phyloP scores from a whole-genome alignment of 2,888 invertebrate genomes.

The Elmis aenea region DNA sequence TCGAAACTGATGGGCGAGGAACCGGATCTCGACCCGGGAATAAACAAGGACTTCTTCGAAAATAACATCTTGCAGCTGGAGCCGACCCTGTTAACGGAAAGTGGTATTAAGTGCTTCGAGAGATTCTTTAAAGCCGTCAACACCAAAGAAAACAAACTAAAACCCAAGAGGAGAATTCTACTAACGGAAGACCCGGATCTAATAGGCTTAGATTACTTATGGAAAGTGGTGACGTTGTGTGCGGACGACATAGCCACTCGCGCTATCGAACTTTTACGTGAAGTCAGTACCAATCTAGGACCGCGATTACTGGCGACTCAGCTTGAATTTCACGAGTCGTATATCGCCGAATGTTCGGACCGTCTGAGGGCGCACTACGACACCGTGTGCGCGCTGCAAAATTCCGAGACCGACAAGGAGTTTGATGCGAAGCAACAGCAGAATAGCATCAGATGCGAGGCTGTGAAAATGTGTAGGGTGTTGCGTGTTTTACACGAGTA shows the following conservation, averaged over 20 bases:
- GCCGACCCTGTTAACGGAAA: conserved; percentile 86
- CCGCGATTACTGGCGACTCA: conserved; percentile 74
- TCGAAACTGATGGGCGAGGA: conserved; percentile 96
- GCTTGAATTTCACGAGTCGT: conserved; percentile 84
- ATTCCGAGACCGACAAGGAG: conserved; percentile 50
- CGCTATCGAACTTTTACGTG: conserved; percentile 86
- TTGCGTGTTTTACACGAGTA: conserved; percentile 93
- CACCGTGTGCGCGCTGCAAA: conserved; percentile 64
- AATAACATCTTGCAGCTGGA: conserved; percentile 89
- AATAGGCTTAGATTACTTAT: conserved; percentile 93
- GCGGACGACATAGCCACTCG: conserved; percentile 89
- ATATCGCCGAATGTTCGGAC: conserved; percentile 88
- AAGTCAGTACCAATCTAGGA: conserved; percentile 91
- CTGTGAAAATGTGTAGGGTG: conserved; percentile 85
- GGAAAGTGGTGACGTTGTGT: conserved; percentile 79
- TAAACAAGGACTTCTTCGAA: conserved; percentile 93
- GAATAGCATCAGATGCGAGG: conserved; percentile 58
- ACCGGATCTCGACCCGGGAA: conserved; percentile 93
- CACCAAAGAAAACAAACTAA: conserved; percentile 88
- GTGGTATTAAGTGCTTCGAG: conserved; percentile 87
- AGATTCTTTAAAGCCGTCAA: conserved; percentile 94
- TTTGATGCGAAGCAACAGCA: conserved; percentile 46
- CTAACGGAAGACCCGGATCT: conserved; percentile 91
- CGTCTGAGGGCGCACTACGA: conserved; percentile 81
- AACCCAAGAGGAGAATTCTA: conserved; percentile 77